These are phyloP conservation scores for Drosophila repletoides DNA, from an alignment of 1,140 invertebrate species.

Conservation along the genomic window DNA sequence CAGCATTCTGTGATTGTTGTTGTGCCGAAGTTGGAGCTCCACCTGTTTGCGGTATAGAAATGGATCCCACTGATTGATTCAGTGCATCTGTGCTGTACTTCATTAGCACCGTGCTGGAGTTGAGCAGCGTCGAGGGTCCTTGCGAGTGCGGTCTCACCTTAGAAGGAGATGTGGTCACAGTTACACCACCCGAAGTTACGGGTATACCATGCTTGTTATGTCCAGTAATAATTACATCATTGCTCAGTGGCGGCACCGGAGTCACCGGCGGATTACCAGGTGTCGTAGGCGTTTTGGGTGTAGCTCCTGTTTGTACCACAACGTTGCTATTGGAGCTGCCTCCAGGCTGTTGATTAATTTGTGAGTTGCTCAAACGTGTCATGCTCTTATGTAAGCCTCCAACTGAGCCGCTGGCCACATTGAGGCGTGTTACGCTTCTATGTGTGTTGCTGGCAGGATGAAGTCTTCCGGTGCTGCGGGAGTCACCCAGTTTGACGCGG, in stretches of 20 bases:
- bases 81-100: conserved; percentile 81
- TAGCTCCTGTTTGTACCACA: conserved; percentile 64
- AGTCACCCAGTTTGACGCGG: conserved; percentile 86
- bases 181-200: conserved; percentile 85
- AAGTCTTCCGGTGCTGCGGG: conserved; percentile 86
- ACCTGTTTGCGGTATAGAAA: conserved; percentile 56
- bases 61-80: conserved; percentile 80
- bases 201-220: conserved; percentile 83
- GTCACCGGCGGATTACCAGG: conserved; percentile 72
- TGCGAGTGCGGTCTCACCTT: conserved; percentile 83
- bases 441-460: conserved; percentile 87
- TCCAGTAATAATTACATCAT: conserved; percentile 83
- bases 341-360: conserved; percentile 84
- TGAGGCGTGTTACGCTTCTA: conserved; percentile 88
- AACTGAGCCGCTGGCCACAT: conserved; percentile 88
- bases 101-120: conserved; percentile 76
- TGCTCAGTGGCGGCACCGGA: conserved; percentile 77
- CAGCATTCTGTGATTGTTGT: conserved; percentile 54
- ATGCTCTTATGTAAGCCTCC: conserved; percentile 91
- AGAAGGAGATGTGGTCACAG: conserved; percentile 85
- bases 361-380: conserved; percentile 89
- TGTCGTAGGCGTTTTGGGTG: conserved; percentile 59
- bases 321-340: conserved; percentile 77
- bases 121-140: conserved; percentile 82
- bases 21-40: conserved; percentile 11